Percentiles rank a stretch among this genome's conserved stretches.
These are phyloP conservation scores for Pavo muticus DNA, from an alignment of 2,113 vertebrate genomes.

Conservation along the genomic window DNA sequence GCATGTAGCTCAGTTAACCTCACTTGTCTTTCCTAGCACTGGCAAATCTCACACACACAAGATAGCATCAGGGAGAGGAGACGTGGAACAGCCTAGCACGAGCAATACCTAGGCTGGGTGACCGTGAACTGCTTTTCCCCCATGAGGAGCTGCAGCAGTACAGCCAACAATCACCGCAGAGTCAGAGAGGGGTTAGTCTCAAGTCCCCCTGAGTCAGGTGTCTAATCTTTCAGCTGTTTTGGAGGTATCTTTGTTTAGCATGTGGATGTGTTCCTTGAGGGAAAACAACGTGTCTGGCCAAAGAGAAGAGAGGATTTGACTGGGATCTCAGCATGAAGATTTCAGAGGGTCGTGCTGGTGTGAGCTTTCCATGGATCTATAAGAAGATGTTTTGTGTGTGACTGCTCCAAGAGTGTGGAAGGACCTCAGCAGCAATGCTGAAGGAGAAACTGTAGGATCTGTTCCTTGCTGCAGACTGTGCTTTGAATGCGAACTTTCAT, in stretches of 20 bases:
- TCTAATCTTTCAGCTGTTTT: background rate
- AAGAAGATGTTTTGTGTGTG: background rate
- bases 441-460: background rate
- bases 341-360: background rate
- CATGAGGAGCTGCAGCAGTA: background rate
- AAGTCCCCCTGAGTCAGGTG: background rate
- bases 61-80: background rate
- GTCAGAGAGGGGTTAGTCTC: background rate
- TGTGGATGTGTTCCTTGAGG: background rate
- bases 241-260: background rate
- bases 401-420: background rate
- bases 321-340: background rate
- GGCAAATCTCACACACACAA: background rate
- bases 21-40: slow-evolving; percentile 12
- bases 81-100: background rate
- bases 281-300: background rate
- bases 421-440: background rate
- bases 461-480: background rate
- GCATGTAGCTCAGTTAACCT: slow-evolving; percentile 54
- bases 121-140: background rate
- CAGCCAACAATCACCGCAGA: background rate
- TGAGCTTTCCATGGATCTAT: background rate
- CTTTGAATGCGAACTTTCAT: slow-evolving; percentile 9
- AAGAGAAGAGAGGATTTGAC: background rate
- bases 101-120: background rate